Evolutionary conservation across 2,888 invertebrate species (phyloP), one percentile per base, ranked within the genome.

Genomic region (Pegoplata infirma): DNA sequence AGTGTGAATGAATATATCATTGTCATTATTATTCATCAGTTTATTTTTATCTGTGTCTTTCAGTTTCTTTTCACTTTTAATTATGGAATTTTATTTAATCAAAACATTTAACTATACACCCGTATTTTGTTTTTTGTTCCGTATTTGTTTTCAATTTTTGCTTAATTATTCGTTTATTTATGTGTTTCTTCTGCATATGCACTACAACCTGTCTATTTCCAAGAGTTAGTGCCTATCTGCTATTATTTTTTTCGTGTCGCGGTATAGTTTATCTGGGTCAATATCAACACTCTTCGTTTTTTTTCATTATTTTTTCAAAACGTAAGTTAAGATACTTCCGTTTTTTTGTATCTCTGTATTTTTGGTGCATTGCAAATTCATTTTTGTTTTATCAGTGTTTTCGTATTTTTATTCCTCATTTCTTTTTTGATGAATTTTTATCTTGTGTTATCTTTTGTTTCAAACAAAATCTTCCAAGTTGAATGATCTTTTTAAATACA

Each of bases 221-320:
- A 49, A 10, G 10, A 12, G 32, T n/a, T n/a, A 47, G 47, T 25
- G 36, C 61, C n/a, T 49, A 16, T n/a, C 23, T 25, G 12, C 2
- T 46, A 25, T 8, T n/a, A 25, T 5, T 40, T 12, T 32, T 32
- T 32, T 19, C 32, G 25, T 55, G 36, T 61, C n/a, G 10, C 16
- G 10, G 2, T 19, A 40, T 7, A 46, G 25, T 44, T 44, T 67
- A 68, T 76, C 64, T 59, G 46, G 71, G 64, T 76, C 76, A 76
- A 71, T 76, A 71, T 53, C 58, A 71, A 69, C 4, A 46, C 40
- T 61, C 32, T 25, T 40, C 25, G 56, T 21, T 49, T 44, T 47
- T n/a, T n/a, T 28, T 28, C 8, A 32, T 1, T 10, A 23, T 10
- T 10, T 59, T 51, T 67, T 53, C 19, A 6, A 46, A 17, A 61